A percentile compares a stretch with the other conserved stretches of the same genome.
These are phyloP conservation scores for Albula glossodonta DNA, from an alignment of 2,113 vertebrate species.

Conservation along the genomic window DNA sequence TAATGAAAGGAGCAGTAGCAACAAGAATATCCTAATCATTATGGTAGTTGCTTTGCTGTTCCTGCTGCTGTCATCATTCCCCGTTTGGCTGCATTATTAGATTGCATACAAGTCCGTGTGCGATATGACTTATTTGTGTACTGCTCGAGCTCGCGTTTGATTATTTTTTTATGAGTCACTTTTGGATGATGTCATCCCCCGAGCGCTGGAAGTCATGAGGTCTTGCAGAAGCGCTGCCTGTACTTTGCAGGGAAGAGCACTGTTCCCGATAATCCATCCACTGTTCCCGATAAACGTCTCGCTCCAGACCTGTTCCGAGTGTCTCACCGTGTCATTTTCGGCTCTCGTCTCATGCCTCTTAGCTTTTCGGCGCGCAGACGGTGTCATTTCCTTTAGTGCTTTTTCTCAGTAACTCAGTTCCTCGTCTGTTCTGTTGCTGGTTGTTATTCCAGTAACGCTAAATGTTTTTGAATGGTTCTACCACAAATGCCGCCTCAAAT, in stretches of 20 bases:
- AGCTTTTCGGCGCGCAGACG: neutral
- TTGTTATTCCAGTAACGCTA: no score
- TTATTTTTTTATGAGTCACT: neutral
- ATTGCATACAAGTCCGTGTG: neutral
- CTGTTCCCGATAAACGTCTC: neutral
- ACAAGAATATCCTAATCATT: neutral
- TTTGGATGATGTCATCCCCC: neutral
- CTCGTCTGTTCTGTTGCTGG: no score
- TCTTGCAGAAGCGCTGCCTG: neutral
- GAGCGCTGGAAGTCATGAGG: neutral
- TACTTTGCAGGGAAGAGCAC: neutral
- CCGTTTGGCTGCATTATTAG: neutral
- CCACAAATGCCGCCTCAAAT: no score
- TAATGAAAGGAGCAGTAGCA: neutral
- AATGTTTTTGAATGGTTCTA: no score
- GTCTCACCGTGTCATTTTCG: neutral
- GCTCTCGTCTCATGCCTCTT: neutral
- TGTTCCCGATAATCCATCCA: neutral
- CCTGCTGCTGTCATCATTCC: neutral
- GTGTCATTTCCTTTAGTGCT: neutral
- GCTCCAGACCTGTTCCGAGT: neutral
- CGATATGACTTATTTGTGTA: neutral
- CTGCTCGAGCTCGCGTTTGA: neutral
- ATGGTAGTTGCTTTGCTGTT: neutral
- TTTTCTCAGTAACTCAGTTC: neutral